Evolutionary conservation across 2,797 vertebrate genomes (phyloP).

Genomic region (Labroides dimidiatus): DNA sequence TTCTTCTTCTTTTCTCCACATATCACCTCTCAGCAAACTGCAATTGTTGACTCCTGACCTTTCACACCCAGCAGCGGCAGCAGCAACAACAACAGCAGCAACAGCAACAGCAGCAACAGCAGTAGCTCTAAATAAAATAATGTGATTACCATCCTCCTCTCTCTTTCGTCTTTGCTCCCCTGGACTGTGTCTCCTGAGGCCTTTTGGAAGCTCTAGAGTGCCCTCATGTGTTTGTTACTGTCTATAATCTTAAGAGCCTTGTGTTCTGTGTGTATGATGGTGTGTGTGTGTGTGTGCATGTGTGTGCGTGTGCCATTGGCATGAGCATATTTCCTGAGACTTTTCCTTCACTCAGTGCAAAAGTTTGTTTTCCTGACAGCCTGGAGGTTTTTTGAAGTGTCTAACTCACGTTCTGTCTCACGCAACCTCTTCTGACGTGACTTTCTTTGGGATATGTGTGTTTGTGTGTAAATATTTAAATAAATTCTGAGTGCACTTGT

Average conservation of each 20-base stretch:
- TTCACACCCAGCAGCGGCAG: constrained; percentile 38
- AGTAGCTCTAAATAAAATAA: constrained; percentile 65
- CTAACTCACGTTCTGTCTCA: background rate
- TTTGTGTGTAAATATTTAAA: constrained; percentile 6
- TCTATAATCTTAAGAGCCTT: constrained; percentile 31
- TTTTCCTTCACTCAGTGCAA: constrained; percentile 7
- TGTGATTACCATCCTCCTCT: constrained; percentile 49
- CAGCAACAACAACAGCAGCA: too few species aligned
- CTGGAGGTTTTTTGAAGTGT: constrained; percentile 12
- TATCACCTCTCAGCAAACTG: constrained; percentile 57
- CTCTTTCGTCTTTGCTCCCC: constrained; percentile 40
- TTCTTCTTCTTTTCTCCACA: constrained; percentile 28
- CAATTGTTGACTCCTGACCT: constrained; percentile 70
- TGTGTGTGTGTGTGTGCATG: constrained; percentile 8
- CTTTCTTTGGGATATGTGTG: constrained; percentile 7
- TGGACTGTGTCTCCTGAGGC: constrained; percentile 47
- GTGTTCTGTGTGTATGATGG: background rate
- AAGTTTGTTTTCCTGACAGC: constrained; percentile 32
- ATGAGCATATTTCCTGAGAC: constrained; percentile 3
- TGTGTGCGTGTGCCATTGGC: constrained; percentile 16
- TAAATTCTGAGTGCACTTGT: constrained; percentile 3
- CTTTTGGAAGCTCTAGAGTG: constrained; percentile 72
- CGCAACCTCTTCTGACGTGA: background rate
- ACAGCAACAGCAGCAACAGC: too few species aligned
- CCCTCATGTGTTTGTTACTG: constrained; percentile 73